phyloP scores from a whole-genome alignment of 2,113 vertebrate genomes.

The Centropus bengalensis region DNA sequence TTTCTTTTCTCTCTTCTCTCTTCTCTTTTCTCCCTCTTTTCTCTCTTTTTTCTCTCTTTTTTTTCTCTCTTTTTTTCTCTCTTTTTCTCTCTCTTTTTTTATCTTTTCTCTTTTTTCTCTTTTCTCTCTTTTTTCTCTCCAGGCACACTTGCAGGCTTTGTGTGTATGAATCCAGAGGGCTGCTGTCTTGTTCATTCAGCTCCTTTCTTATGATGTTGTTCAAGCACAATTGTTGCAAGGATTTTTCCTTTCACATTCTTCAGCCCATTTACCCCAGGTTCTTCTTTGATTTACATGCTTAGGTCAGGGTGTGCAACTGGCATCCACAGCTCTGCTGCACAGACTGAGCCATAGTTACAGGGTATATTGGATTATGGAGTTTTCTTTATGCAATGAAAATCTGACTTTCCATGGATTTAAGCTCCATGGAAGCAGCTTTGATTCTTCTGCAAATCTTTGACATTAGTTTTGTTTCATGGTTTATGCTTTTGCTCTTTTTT shows the following conservation, averaged over 20 bases:
- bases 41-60: too few species aligned
- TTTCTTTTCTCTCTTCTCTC: too few species aligned
- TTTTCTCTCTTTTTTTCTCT: too few species aligned
- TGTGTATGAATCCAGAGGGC: neutral
- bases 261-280: neutral
- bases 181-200: neutral
- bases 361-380: neutral
- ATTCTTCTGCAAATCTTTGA: neutral
- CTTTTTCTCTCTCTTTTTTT: too few species aligned
- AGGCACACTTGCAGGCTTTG: neutral
- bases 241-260: neutral
- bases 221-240: neutral
- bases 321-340: neutral
- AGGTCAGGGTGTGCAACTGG: neutral
- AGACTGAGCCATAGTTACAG: neutral
- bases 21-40: too few species aligned
- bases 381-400: neutral
- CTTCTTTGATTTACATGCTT: neutral
- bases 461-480: neutral
- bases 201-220: neutral
- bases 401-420: neutral
- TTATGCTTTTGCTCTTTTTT: neutral
- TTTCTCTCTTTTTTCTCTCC: neutral
- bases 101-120: too few species aligned
- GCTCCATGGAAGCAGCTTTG: neutral